Percentiles rank a stretch among this genome's conserved stretches.
Conservation (phyloP, 2,797 vertebrate genomes). For the Sebastes hubbsi region DNA sequence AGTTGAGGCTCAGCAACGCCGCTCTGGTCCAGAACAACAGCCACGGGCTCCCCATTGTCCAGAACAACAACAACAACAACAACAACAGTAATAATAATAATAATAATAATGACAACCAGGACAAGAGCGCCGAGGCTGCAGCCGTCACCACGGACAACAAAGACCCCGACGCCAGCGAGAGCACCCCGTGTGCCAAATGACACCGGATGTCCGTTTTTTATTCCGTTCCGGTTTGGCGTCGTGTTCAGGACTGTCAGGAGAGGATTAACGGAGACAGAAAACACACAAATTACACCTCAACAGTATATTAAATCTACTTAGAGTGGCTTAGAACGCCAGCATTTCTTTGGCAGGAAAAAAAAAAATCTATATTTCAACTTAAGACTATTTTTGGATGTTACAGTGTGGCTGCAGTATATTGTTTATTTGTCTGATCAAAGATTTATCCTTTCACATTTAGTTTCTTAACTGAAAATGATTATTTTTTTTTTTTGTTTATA, state of each 20-base stretch:
- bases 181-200: slow-evolving; percentile 84
- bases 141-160: slow-evolving; percentile 18
- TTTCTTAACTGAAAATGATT: slow-evolving; percentile 84
- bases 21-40: slow-evolving; percentile 88
- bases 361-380: slow-evolving; percentile 82
- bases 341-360: slow-evolving; percentile 80
- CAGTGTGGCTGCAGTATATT: slow-evolving; percentile 86
- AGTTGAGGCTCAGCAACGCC: slow-evolving; percentile 84
- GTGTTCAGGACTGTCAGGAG: slow-evolving; percentile 65
- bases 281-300: slow-evolving; percentile 82
- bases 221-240: slow-evolving; percentile 74
- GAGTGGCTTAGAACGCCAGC: slow-evolving; percentile 79
- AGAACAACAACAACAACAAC: slow-evolving; percentile 83
- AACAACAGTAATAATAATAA: slow-evolving; percentile 43
- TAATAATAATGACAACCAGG: slow-evolving; percentile 35
- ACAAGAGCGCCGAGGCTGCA: slow-evolving; percentile 18
- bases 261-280: slow-evolving; percentile 52
- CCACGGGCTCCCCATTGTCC: slow-evolving; percentile 80
- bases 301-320: slow-evolving; percentile 82
- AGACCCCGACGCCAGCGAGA: slow-evolving; percentile 39
- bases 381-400: slow-evolving; percentile 88
- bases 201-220: slow-evolving; percentile 77
- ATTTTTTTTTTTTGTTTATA: slow-evolving; percentile 71
- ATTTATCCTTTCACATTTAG: slow-evolving; percentile 86
- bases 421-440: slow-evolving; percentile 86